Evolutionary conservation across 2,797 vertebrate species (phyloP).

Genomic region (Spinus olivaceus): DNA sequence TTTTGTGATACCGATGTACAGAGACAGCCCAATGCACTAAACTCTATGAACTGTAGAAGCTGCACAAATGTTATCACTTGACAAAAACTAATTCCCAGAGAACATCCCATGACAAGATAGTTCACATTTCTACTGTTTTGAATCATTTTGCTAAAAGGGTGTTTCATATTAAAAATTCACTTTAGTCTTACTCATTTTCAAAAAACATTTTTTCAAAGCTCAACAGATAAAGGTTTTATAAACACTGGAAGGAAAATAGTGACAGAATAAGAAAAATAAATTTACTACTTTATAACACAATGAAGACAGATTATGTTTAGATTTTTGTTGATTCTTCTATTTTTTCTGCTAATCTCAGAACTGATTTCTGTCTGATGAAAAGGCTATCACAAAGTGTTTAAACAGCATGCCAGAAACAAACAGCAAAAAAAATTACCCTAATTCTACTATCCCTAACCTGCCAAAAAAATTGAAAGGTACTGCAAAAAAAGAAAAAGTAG

Average conservation of each 20-base stretch:
- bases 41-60: not conserved
- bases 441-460: not conserved
- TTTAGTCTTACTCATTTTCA: not conserved
- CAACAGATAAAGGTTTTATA: not conserved
- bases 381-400: not conserved
- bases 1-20: not conserved
- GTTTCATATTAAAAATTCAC: not conserved
- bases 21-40: not conserved
- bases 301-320: not conserved
- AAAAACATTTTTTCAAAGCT: not conserved
- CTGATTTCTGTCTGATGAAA: not conserved
- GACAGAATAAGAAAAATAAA: not conserved
- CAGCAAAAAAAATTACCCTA: fast-evolving
- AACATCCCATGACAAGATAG: not conserved
- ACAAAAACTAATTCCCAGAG: not conserved
- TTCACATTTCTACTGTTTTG: not conserved
- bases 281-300: not conserved
- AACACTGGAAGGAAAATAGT: not conserved
- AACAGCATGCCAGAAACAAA: not conserved
- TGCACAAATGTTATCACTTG: not conserved
- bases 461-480: not conserved
- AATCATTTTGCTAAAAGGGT: not conserved
- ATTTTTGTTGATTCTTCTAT: not conserved
- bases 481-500: not conserved
- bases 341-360: not conserved